Evolutionary conservation across 2,888 invertebrate species (phyloP).

Genomic region (Epistrophe grossulariae): DNA sequence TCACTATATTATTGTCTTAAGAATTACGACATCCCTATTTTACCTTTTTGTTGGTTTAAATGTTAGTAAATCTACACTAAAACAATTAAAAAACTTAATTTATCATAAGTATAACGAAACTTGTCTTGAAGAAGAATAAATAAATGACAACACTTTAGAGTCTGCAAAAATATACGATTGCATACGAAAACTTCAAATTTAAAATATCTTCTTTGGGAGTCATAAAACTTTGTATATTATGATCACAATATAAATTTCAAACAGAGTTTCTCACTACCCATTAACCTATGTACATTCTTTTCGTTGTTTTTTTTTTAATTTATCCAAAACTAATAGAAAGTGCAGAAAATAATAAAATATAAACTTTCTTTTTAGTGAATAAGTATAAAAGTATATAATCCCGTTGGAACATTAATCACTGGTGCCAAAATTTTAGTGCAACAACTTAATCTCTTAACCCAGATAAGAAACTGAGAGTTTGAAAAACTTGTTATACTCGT

Average conservation of each 20-base stretch:
- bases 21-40: too few species aligned
- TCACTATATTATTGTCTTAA: too few species aligned
- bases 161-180: background rate
- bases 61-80: too few species aligned
- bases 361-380: constrained; percentile 51
- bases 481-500: constrained; percentile 58
- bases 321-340: constrained; percentile 53
- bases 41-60: too few species aligned
- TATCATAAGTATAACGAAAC: background rate
- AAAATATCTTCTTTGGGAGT: background rate
- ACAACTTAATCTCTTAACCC: constrained; percentile 74
- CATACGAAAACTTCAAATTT: background rate
- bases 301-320: constrained; percentile 31
- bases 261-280: constrained; percentile 13
- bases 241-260: background rate
- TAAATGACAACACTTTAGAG: background rate
- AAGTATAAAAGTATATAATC: constrained; percentile 56
- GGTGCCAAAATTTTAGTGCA: constrained; percentile 72
- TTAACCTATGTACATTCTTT: background rate
- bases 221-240: constrained; percentile 8
- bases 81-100: too few species aligned
- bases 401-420: constrained; percentile 68
- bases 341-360: constrained; percentile 51
- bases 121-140: background rate
- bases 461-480: constrained; percentile 74